phyloP scores from a whole-genome alignment of 2,888 invertebrate genomes.

The Mantis religiosa region DNA sequence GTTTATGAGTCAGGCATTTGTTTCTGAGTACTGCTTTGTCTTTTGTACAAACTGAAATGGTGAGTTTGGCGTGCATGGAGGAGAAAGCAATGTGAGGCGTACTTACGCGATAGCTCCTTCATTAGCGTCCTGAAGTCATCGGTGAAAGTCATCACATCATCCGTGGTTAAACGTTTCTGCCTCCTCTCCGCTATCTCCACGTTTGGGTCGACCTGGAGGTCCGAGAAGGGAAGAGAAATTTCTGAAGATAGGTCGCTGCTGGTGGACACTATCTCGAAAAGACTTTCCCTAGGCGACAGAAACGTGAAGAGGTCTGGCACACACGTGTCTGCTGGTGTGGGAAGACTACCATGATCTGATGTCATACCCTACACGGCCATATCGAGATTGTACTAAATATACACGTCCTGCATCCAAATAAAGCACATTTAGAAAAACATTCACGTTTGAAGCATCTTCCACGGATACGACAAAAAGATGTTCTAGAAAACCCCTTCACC shows the following conservation, averaged over 20 bases:
- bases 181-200: not conserved
- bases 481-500: no score
- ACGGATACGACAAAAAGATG: no score
- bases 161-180: not conserved
- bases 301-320: conserved; percentile 5
- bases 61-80: no score
- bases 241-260: conserved; percentile 1
- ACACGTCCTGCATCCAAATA: no score
- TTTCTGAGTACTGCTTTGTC: no score
- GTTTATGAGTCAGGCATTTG: no score
- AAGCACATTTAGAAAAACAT: no score
- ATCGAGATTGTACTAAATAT: no score
- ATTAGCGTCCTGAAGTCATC: not conserved
- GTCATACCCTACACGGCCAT: no score
- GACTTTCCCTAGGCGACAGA: conserved; percentile 2
- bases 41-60: no score
- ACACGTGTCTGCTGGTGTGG: not conserved
- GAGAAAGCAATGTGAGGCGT: not conserved
- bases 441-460: no score
- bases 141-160: conserved; percentile 3
- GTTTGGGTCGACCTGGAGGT: not conserved
- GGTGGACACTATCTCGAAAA: conserved; percentile 3
- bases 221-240: conserved; percentile 21
- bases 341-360: not conserved
- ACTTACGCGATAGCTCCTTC: not conserved